These are phyloP conservation scores for Corythoichthys haematopterus DNA, from an alignment of 2,113 vertebrate species.

Conservation along the genomic window DNA sequence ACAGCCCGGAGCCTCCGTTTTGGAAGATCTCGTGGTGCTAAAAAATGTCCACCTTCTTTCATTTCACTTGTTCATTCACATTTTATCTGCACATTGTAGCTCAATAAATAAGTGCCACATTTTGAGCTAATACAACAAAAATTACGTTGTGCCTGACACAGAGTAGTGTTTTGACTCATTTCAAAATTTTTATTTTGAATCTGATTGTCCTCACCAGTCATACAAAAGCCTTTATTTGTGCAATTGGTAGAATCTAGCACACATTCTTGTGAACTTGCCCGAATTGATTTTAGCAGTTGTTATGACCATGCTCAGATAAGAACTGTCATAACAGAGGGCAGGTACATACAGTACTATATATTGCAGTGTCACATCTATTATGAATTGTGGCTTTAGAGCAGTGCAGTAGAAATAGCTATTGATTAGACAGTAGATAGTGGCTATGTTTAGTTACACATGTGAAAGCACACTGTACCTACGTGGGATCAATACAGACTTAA, in stretches of 20 bases:
- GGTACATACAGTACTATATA: constrained; percentile 39
- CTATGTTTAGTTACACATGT: constrained; percentile 63
- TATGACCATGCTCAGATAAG: constrained; percentile 57
- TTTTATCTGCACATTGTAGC: too few relatives aligned
- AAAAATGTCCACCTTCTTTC: too few relatives aligned
- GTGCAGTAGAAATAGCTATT: constrained; percentile 62
- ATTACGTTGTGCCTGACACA: too few relatives aligned
- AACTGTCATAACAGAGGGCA: constrained; percentile 65
- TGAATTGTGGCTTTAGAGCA: constrained; percentile 52
- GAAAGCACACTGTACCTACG: constrained; percentile 44
- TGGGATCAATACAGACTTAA: constrained; percentile 47
- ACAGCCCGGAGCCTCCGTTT: too few relatives aligned
- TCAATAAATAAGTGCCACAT: too few relatives aligned
- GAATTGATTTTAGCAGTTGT: constrained; percentile 52
- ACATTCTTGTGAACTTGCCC: constrained; percentile 52
- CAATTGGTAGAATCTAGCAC: constrained; percentile 51
- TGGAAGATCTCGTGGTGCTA: too few relatives aligned
- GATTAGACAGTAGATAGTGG: constrained; percentile 57
- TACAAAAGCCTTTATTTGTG: constrained; percentile 40
- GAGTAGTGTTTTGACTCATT: constrained; percentile 34
- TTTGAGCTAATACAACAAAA: too few relatives aligned
- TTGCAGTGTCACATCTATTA: constrained; percentile 57
- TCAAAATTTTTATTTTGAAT: constrained; percentile 42
- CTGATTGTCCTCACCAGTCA: constrained; percentile 25
- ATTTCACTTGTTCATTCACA: too few relatives aligned